phyloP scores from a whole-genome alignment of 35 echinoderm and acorn worm genomes.

The Eucidaris tribuloides region DNA sequence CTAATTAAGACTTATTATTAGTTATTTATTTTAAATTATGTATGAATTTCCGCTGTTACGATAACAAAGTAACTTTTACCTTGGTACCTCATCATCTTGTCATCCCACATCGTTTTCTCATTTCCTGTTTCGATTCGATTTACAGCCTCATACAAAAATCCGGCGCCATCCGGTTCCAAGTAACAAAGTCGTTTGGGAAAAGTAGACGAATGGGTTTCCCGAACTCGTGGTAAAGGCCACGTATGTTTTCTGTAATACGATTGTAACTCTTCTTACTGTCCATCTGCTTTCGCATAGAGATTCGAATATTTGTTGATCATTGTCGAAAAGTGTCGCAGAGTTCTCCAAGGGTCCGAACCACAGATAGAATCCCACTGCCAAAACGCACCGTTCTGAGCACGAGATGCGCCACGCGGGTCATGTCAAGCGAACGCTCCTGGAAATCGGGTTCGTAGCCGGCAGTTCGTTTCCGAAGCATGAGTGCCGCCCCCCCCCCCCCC shows the following conservation, averaged over 20 bases:
- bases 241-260: constrained; percentile 76
- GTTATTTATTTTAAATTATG: not conserved
- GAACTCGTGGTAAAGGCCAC: constrained; percentile 61
- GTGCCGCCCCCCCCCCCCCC: no score
- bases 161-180: constrained; percentile 71
- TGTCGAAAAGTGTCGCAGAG: constrained; percentile 63
- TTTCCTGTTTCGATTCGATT: constrained; percentile 80
- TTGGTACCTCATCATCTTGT: constrained; percentile 74
- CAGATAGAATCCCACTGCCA: constrained; percentile 87
- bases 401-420: constrained; percentile 83
- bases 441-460: constrained; percentile 77
- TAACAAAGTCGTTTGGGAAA: constrained; percentile 63
- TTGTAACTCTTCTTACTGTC: constrained; percentile 69
- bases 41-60: not conserved
- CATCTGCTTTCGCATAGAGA: constrained; percentile 62
- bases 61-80: constrained; percentile 7
- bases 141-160: constrained; percentile 86
- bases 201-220: constrained; percentile 77
- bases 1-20: no score
- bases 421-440: constrained; percentile 56
- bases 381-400: constrained; percentile 71
- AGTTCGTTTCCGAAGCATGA: constrained; percentile 68
- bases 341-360: constrained; percentile 86
- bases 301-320: constrained; percentile 61
- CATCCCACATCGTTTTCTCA: constrained; percentile 95